Base-by-base conservation (phyloP, 2,797 vertebrate genomes). In the Pagetopsis macropterus region DNA sequence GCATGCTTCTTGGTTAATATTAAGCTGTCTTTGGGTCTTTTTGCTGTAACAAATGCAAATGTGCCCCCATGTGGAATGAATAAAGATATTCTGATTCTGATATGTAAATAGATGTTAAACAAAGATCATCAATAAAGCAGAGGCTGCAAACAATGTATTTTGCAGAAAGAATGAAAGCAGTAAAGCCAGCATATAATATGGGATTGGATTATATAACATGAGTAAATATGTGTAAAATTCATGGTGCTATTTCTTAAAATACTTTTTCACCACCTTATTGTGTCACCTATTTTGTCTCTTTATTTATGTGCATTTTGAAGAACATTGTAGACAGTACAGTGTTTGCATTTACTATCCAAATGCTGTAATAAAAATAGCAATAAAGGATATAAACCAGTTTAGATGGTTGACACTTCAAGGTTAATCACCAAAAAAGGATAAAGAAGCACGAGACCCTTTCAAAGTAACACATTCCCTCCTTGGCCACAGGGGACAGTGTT, bases 401-500 rank as follows among this genome's bases (percentile, higher is more conserved):
- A 23, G 4, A 50, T 46, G 21, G n/a, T 31, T 43, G 23, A 60
- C 48, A 58, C 19, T 69, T 74, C 56, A 80, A 54, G n/a, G 40
- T 67, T 74, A 21, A 71, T 4, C 46, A 76, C 72, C 52, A 73
- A 74, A 78, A 82, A 82, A 67, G 46, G 58, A 65, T 56, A 59
- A 54, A 46, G 60, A 54, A 43, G 14, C n/a, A 16, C 12, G n/a
- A n/a, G 12, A 14, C 9, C 11, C 33, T 27, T 33, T 27, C 16
- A 23, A 37, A 51, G 11, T 43, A 11, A 56, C 55, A 19, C 8
- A 2, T 60, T 16, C 56, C 27, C 11, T 27, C 13, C 10, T 33
- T 67, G 31, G 31, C 87, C 88, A 82, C 75, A 9, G 60, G 87
- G 70, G 83, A 84, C 77, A 75, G 63, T 81, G 61, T 70, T 75